Base-by-base conservation (phyloP, 2,797 vertebrate genomes). In the Mareca penelope region DNA sequence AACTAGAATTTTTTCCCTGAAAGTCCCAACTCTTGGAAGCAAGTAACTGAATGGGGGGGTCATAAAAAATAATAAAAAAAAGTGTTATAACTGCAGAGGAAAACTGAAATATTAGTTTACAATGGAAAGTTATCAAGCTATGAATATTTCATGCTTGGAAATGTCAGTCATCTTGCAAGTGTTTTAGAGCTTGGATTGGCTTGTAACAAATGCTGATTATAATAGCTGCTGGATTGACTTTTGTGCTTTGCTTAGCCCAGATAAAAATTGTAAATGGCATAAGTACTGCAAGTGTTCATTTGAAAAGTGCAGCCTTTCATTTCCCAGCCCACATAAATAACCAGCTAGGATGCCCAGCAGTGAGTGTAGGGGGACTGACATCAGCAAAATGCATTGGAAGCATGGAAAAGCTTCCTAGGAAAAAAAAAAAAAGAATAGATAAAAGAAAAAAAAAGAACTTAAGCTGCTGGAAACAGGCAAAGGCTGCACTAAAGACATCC, bases 241-340 rank as follows among this genome's bases (percentile, higher is more conserved):
- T 75, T 85, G 56, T 69, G 26, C 65, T 81, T 88, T 71, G 53
- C 81, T 67, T 69, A 44, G 37, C 65, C 57, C 57, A 73, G 81
- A 76, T 63, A 29, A 77, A 93, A 89, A 63, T 71, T 71, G 42
- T 60, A 70, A 77, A 55, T 48, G 48, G 35, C 31, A 40, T 21
- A n/a, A 85, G 10, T 33, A 22, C 28, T 57, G 68, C 68, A 70
- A 70, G 60, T 28, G 52, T 79, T 94, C 86, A 55, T 55, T 40
- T 52, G 79, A n/a, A 73, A 89, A 90, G 60, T 15, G 3, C 26
- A 81, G 78, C 19, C 68, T 86, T 89, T 93, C 39, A 60, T 87
- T 92, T 80, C 76, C 11, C 68, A 78, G 59, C 64, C 64, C 63
- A 82, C 53, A 26, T 50, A 70, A 87, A 61, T 19, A 84, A 40